A percentile compares a stretch with the other conserved stretches of the same genome.
phyloP scores from a whole-genome alignment of 2,797 vertebrate species.

The Tragelaphus oryx region DNA sequence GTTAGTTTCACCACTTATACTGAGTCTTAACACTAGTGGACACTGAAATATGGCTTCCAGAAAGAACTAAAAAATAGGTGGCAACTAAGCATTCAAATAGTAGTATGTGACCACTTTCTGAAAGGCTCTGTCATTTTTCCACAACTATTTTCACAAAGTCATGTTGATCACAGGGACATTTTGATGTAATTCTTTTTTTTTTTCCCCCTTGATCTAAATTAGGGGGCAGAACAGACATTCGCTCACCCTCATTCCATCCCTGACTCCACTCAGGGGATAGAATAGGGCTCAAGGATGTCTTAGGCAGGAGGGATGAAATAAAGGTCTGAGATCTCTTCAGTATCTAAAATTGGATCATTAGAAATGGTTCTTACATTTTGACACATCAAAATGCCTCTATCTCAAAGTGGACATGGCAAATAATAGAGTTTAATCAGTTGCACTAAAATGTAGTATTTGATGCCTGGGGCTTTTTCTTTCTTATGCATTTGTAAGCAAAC shows the following conservation, averaged over 20 bases:
- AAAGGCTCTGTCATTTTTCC: neutral
- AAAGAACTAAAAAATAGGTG: neutral
- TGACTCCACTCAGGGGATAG: neutral
- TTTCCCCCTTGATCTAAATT: neutral
- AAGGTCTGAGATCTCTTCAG: neutral
- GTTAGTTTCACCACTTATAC: neutral
- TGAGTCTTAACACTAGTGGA: neutral
- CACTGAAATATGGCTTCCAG: neutral
- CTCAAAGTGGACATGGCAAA: neutral
- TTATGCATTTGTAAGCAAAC: neutral
- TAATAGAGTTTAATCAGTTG: neutral
- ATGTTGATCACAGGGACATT: neutral
- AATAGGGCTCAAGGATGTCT: neutral
- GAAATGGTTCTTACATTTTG: neutral
- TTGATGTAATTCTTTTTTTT: neutral
- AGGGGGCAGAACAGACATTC: neutral
- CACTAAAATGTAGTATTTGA: neutral
- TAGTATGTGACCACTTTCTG: neutral
- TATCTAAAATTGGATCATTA: neutral
- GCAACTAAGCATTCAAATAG: neutral
- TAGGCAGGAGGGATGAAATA: neutral
- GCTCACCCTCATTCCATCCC: neutral
- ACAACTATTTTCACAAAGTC: constrained; percentile 3
- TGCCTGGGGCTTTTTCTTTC: neutral
- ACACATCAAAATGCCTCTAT: neutral